Evolutionary conservation across 2,797 vertebrate genomes (phyloP).

Genomic region (Cynodonichthys magdalenae): DNA sequence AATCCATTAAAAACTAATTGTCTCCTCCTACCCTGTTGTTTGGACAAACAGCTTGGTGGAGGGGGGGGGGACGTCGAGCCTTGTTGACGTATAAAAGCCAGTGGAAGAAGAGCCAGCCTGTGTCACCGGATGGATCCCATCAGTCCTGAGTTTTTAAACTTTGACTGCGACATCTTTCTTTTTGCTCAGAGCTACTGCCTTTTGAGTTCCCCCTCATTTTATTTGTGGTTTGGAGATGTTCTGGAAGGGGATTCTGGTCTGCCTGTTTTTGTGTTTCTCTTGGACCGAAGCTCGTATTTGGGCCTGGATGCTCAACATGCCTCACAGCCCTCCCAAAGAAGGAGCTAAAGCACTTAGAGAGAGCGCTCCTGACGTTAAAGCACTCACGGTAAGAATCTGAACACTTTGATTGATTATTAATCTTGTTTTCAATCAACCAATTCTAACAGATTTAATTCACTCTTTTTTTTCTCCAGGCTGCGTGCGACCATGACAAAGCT

Average conservation of each 20-base stretch:
- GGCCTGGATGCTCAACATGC: conserved; percentile 87
- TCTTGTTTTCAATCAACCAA: not conserved
- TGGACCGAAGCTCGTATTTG: conserved; percentile 76
- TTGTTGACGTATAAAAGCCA: conserved; percentile 73
- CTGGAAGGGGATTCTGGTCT: conserved; percentile 60
- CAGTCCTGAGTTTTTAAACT: conserved; percentile 13
- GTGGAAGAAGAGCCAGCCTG: conserved; percentile 34
- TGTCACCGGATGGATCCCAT: conserved; percentile 27
- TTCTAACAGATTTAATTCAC: not conserved
- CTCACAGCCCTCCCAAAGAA: conserved; percentile 78
- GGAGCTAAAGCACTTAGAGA: conserved; percentile 56
- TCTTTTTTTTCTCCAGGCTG: conserved; percentile 37
- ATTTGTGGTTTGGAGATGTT: conserved; percentile 47
- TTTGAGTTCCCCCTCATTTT: not conserved
- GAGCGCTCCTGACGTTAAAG: conserved; percentile 31
- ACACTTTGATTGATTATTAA: not conserved
- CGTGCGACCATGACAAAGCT: conserved; percentile 76
- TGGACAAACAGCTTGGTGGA: conserved; percentile 73
- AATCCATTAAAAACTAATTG: conserved; percentile 86
- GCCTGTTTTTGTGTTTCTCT: conserved; percentile 60
- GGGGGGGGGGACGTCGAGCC: conserved; percentile 38
- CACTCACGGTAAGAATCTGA: conserved; percentile 58
- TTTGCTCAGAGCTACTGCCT: not conserved
- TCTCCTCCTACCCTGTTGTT: conserved; percentile 79
- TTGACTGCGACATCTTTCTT: not conserved